phyloP scores from a whole-genome alignment of 1,140 invertebrate genomes.

The Bombus pyrosoma region DNA sequence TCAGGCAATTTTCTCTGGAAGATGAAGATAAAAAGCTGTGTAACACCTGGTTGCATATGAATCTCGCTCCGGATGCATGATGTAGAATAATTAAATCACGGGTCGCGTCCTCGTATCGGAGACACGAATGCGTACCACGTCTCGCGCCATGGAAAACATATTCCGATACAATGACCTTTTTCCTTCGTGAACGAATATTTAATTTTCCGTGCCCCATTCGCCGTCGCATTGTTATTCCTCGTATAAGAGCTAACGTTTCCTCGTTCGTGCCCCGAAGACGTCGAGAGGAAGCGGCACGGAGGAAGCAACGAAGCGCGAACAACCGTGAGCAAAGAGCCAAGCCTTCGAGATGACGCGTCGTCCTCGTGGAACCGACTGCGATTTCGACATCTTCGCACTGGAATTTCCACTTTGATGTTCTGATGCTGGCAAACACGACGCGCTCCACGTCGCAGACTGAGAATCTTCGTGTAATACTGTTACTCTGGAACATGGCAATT shows the following conservation, averaged over 20 bases:
- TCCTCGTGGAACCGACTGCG: conserved; percentile 26
- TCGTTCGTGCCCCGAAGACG: conserved; percentile 39
- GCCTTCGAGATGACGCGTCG: conserved; percentile 20
- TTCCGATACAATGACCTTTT: conserved; percentile 47
- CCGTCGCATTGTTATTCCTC: conserved; percentile 48
- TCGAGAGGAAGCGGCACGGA: neutral
- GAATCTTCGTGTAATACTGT: conserved; percentile 26
- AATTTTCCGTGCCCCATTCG: conserved; percentile 33
- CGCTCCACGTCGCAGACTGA: neutral
- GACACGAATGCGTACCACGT: conserved; percentile 30
- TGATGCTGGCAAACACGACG: conserved; percentile 2
- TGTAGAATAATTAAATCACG: conserved; percentile 28
- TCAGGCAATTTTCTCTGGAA: too few relatives aligned
- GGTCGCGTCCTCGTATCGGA: neutral
- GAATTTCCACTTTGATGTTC: conserved; percentile 38
- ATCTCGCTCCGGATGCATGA: conserved; percentile 4
- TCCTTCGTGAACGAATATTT: conserved; percentile 42
- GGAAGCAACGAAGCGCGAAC: conserved; percentile 31
- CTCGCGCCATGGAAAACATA: conserved; percentile 28
- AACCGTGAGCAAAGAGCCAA: conserved; percentile 7
- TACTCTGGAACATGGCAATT: conserved; percentile 22
- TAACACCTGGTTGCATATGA: neutral
- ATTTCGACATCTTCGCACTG: conserved; percentile 32
- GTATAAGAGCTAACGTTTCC: conserved; percentile 44
- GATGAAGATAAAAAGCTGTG: neutral